Percentiles rank a stretch among this genome's conserved stretches.
Evolutionary conservation across 1,140 invertebrate genomes (phyloP).

Genomic region (Wiebesia pumilae): DNA sequence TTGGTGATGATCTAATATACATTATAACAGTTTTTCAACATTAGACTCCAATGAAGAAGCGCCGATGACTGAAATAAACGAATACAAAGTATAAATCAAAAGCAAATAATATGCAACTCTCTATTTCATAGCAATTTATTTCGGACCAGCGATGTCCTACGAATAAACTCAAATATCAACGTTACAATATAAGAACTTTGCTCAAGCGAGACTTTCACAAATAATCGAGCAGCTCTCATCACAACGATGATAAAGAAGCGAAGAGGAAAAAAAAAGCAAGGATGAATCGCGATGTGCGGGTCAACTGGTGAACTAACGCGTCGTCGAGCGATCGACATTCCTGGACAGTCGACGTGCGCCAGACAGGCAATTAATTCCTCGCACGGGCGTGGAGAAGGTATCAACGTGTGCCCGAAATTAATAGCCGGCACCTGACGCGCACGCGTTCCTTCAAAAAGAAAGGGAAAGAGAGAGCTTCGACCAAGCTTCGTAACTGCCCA

Average conservation of each 20-base stretch:
- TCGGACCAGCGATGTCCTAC: neutral
- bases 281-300: neutral
- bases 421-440: constrained; percentile 66
- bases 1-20: neutral
- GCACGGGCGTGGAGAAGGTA: constrained; percentile 55
- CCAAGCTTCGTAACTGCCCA: constrained; percentile 64
- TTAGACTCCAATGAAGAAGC: neutral
- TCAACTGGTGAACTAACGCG: constrained; percentile 32
- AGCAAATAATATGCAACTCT: neutral
- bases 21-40: neutral
- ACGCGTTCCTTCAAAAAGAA: neutral
- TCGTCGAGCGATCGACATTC: constrained; percentile 33
- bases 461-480: constrained; percentile 6
- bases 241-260: neutral
- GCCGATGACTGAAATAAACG: neutral
- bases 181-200: neutral
- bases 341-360: constrained; percentile 55
- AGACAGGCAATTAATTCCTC: constrained; percentile 66
- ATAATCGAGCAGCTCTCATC: neutral
- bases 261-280: neutral
- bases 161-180: neutral
- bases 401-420: constrained; percentile 63
- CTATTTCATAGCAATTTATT: neutral
- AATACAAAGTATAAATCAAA: neutral
- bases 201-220: neutral